Evolutionary conservation across 1,140 invertebrate genomes (phyloP), one percentile per base, ranked within the genome.

Genomic region (Saccostrea echinata): DNA sequence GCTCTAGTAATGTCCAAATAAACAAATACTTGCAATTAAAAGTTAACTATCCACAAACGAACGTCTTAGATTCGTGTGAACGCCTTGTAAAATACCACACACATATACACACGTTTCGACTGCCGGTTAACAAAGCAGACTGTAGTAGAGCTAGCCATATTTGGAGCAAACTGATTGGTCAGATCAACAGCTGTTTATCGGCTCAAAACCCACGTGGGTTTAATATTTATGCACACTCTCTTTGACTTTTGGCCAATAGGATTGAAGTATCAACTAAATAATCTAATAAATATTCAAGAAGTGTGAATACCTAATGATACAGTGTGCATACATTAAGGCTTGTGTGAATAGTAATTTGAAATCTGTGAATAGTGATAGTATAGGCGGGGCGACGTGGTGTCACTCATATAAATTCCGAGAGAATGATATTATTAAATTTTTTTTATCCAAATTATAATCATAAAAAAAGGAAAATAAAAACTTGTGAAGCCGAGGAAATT

Each of bases 71-170:
- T 80, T 86, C 87, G 88, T 90, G 88, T 86, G 88, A 91, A 90
- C 86, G 84, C 64, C 80, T 52, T 55, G 84, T 86, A 84, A 90
- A 90, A 91, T 90, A 88, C 90, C 90, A 91, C 90, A 91, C 91
- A 89, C 85, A 87, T 81, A 89, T 81, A 91, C 91, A 91, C 92
- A 90, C 90, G 88, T 90, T 90, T 89, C 90, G 89, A 88, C 88
- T 90, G 84, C 85, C 85, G 84, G 88, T 87, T 88, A 92, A 92
- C 91, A 92, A 91, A 90, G 89, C 91, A 86, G 84, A 89, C 86
- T 88, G 89, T 90, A 92, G 93, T 92, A 93, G 91, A 88, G 91
- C 90, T 93, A 90, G 89, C 90, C 90, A 90, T 91, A 92, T 91
- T 91, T 91, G 93, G 91, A 86, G 92, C 88, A 87, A 88, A 91